phyloP scores from a whole-genome alignment of 2,888 invertebrate species.

The Oscheius myriophilus region DNA sequence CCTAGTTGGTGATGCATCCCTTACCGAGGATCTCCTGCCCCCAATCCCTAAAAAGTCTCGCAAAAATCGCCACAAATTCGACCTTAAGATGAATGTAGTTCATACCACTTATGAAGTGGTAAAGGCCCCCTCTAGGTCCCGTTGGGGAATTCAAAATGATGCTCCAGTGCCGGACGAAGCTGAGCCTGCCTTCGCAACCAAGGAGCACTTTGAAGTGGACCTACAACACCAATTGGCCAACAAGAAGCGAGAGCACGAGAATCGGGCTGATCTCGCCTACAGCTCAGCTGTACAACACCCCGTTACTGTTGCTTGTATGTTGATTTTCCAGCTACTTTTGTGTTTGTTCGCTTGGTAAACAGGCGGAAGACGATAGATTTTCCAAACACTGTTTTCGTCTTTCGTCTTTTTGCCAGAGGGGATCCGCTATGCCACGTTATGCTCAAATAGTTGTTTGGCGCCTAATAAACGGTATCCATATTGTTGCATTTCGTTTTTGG shows the following conservation, averaged over 20 bases:
- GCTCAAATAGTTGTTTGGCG: constrained; percentile 10
- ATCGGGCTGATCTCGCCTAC: constrained; percentile 39
- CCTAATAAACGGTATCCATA: constrained; percentile 15
- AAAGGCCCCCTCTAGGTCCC: background rate
- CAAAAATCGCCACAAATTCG: constrained; percentile 21
- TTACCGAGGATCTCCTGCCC: background rate
- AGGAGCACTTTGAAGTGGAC: constrained; percentile 41
- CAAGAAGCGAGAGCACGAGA: constrained; percentile 39
- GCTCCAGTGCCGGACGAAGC: constrained; percentile 29
- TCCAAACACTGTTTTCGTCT: background rate
- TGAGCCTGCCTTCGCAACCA: constrained; percentile 35
- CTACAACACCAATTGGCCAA: constrained; percentile 41
- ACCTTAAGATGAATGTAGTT: constrained; percentile 21
- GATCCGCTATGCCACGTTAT: constrained; percentile 18
- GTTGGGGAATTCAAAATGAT: constrained; percentile 22
- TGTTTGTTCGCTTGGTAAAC: constrained; percentile 18
- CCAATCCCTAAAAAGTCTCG: constrained; percentile 16
- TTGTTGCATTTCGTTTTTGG: constrained; percentile 1
- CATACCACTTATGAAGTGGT: constrained; percentile 16
- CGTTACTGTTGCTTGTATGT: constrained; percentile 43
- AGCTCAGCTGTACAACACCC: constrained; percentile 40
- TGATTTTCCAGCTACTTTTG: constrained; percentile 12
- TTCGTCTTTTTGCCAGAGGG: constrained; percentile 12
- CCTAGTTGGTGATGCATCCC: constrained; percentile 19
- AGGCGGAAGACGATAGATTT: background rate